Conservation (phyloP, 2,113 vertebrate genomes). For the Athene noctua region DNA sequence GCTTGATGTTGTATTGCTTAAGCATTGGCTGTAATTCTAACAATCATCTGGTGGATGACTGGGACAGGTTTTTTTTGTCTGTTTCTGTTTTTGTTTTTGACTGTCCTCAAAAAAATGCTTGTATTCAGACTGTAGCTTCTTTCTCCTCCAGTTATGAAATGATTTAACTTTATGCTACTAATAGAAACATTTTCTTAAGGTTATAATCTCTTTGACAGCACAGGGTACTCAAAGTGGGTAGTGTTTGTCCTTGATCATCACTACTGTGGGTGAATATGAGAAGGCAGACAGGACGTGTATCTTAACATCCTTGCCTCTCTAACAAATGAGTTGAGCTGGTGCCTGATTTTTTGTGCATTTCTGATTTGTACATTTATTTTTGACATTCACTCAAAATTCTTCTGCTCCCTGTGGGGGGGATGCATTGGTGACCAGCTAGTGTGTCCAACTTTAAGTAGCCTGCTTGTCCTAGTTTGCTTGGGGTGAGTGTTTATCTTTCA, state of each 20-base stretch:
- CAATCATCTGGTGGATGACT: slow-evolving; percentile 17
- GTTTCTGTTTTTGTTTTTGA: not conserved
- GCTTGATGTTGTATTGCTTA: slow-evolving; percentile 24
- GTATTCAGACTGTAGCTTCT: slow-evolving; percentile 7
- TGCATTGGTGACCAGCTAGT: not conserved
- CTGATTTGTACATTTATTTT: not conserved
- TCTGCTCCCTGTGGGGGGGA: not conserved
- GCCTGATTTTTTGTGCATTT: slow-evolving; percentile 27
- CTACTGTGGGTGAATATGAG: not conserved
- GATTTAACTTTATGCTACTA: slow-evolving; percentile 17
- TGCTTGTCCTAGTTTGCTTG: slow-evolving; percentile 38
- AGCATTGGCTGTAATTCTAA: slow-evolving; percentile 25
- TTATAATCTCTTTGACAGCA: slow-evolving; percentile 32
- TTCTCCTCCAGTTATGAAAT: slow-evolving; percentile 16
- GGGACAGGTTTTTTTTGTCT: not conserved
- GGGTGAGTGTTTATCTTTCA: slow-evolving; percentile 36
- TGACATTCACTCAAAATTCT: not conserved
- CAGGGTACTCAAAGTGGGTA: not conserved
- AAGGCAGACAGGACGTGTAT: not conserved
- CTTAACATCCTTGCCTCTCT: not conserved
- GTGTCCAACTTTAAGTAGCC: not conserved
- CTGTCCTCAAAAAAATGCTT: slow-evolving; percentile 21
- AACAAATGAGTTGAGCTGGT: slow-evolving; percentile 13
- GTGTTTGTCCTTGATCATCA: not conserved
- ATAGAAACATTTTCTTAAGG: not conserved